Evolutionary conservation across 2,888 invertebrate genomes (phyloP).

Genomic region (Gandaritis pyraliata): DNA sequence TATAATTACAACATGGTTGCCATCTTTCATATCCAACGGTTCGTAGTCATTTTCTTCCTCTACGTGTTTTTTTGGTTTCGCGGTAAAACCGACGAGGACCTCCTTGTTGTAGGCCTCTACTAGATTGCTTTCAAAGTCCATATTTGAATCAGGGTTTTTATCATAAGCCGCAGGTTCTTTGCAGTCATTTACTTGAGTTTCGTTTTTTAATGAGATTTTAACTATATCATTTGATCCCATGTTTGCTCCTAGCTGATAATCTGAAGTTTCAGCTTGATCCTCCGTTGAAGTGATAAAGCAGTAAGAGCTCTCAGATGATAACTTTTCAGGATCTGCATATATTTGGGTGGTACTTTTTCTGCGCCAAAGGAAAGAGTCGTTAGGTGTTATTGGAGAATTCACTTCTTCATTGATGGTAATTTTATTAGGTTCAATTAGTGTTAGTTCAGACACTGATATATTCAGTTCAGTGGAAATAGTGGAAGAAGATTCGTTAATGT

Average conservation of each 20-base stretch:
- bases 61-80: slow-evolving; percentile 59
- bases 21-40: slow-evolving; percentile 70
- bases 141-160: slow-evolving; percentile 53
- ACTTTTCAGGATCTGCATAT: slow-evolving; percentile 71
- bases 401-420: slow-evolving; percentile 62
- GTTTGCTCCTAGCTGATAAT: slow-evolving; percentile 34
- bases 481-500: slow-evolving; percentile 58
- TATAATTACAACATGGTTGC: slow-evolving; percentile 66
- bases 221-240: slow-evolving; percentile 51
- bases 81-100: slow-evolving; percentile 66
- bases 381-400: slow-evolving; percentile 80
- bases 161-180: slow-evolving; percentile 57
- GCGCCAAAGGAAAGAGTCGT: slow-evolving; percentile 87
- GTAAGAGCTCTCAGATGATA: slow-evolving; percentile 64
- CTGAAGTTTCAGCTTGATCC: slow-evolving; percentile 47
- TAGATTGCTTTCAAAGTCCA: slow-evolving; percentile 76
- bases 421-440: slow-evolving; percentile 36
- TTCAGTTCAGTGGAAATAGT: slow-evolving; percentile 35
- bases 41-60: slow-evolving; percentile 77
- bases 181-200: slow-evolving; percentile 51
- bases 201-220: slow-evolving; percentile 52
- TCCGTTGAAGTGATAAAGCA: slow-evolving; percentile 64
- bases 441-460: slow-evolving; percentile 32
- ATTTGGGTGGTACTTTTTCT: slow-evolving; percentile 74
- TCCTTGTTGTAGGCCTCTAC: slow-evolving; percentile 78